Evolutionary conservation across 2,888 invertebrate species (phyloP).

Genomic region (Cotesia congregata): DNA sequence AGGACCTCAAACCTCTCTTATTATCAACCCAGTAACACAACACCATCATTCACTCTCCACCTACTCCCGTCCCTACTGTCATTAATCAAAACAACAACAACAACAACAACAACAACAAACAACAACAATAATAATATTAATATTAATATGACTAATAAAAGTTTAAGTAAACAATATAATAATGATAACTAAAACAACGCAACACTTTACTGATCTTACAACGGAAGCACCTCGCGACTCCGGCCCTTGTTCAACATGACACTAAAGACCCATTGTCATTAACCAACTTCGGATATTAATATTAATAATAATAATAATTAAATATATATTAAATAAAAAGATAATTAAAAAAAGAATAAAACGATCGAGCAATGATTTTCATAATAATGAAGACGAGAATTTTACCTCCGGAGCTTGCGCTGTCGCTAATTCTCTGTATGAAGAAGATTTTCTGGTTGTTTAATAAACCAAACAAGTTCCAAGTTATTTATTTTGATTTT

Average conservation of each 20-base stretch:
- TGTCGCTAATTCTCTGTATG: neutral
- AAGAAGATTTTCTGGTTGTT: neutral
- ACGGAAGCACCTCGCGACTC: slow-evolving; percentile 15
- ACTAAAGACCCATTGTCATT: slow-evolving; percentile 7
- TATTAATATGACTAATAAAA: slow-evolving; percentile 2
- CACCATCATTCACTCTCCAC: slow-evolving; percentile 16
- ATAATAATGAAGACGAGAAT: neutral
- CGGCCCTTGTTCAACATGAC: slow-evolving; percentile 9
- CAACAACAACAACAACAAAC: slow-evolving; percentile 19
- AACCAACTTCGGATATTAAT: slow-evolving; percentile 13
- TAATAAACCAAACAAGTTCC: neutral
- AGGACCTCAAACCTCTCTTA: slow-evolving; percentile 62
- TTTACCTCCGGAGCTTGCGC: neutral
- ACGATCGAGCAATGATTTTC: neutral
- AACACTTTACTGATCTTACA: neutral
- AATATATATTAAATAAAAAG: slow-evolving; percentile 9
- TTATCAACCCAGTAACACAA: slow-evolving; percentile 44
- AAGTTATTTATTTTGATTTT: neutral
- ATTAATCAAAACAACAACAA: slow-evolving; percentile 23
- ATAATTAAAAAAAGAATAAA: neutral
- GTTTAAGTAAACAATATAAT: neutral
- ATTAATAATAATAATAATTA: slow-evolving; percentile 18
- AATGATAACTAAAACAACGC: neutral
- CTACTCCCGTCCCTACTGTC: slow-evolving; percentile 23
- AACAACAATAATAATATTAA: slow-evolving; percentile 30